Percentiles rank a stretch among this genome's conserved stretches.
Evolutionary conservation across 1,140 invertebrate species (phyloP).

Genomic region (Conopomorpha cramerella): DNA sequence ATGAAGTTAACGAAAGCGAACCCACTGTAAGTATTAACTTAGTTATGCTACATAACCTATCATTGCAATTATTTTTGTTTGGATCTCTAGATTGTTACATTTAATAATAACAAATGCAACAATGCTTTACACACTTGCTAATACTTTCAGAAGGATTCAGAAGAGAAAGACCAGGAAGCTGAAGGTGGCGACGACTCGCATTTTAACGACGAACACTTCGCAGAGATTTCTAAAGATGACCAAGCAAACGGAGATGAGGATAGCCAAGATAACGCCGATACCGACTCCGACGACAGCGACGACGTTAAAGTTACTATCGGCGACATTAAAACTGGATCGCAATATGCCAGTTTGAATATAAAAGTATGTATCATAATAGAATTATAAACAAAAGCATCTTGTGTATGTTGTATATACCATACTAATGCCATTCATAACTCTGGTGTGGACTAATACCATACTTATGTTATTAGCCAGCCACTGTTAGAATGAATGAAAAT

Average conservation of each 20-base stretch:
- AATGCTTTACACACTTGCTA: no score
- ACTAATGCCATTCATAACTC: no score
- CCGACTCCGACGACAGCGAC: constrained; percentile 78
- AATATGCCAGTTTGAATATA: constrained; percentile 70
- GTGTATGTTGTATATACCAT: no score
- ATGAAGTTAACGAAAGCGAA: no score
- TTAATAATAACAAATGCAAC: no score
- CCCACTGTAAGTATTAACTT: constrained; percentile 13
- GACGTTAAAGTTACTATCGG: constrained; percentile 85
- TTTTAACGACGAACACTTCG: constrained; percentile 55
- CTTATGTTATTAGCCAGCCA: no score
- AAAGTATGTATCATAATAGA: no score
- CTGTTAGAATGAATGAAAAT: no score
- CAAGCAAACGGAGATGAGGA: constrained; percentile 62
- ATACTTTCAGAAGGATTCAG: constrained; percentile 31
- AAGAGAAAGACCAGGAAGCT: constrained; percentile 42
- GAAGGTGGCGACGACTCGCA: constrained; percentile 52
- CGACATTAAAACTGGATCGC: constrained; percentile 76
- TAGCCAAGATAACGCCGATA: constrained; percentile 69
- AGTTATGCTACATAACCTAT: constrained; percentile 18
- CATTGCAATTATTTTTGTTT: no score
- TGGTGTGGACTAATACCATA: no score
- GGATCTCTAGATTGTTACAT: no score
- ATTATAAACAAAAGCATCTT: no score
- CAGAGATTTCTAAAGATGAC: constrained; percentile 57